Percentiles rank a stretch among this genome's conserved stretches.
Conservation (phyloP, 2,888 invertebrate species). For the Lasioglossum oenotherae region DNA sequence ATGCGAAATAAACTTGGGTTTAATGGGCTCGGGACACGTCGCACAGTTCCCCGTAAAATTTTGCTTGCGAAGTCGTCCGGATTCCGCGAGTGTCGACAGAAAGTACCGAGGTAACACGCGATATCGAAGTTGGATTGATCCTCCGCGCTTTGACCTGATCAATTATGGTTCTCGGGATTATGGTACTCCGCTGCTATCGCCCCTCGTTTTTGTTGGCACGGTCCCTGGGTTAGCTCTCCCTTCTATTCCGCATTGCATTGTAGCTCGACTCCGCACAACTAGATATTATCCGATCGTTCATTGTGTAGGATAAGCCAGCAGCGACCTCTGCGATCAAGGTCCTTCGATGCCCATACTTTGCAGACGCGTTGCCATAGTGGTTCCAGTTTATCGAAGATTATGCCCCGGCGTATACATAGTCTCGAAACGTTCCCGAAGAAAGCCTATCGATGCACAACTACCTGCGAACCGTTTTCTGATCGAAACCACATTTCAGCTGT, state of each 20-base stretch:
- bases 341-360: constrained; percentile 46
- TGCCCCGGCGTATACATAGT: constrained; percentile 20
- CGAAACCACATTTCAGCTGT: not conserved
- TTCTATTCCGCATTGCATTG: constrained; percentile 25
- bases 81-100: constrained; percentile 7
- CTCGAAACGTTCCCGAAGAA: constrained; percentile 14
- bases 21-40: constrained; percentile 27
- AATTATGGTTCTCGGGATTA: constrained; percentile 74
- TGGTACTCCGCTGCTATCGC: constrained; percentile 52
- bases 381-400: constrained; percentile 56
- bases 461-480: not conserved
- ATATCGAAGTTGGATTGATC: constrained; percentile 78
- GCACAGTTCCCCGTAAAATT: constrained; percentile 62
- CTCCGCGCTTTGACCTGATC: constrained; percentile 77
- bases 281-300: constrained; percentile 60
- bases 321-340: constrained; percentile 26
- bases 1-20: constrained; percentile 15
- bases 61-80: constrained; percentile 61
- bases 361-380: constrained; percentile 26
- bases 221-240: constrained; percentile 2
- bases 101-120: constrained; percentile 70
- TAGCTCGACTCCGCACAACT: constrained; percentile 20
- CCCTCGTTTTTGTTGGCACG: constrained; percentile 39
- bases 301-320: constrained; percentile 51
- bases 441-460: constrained; percentile 32